phyloP scores from a whole-genome alignment of 2,113 vertebrate species.

The Bostrychus sinensis region DNA sequence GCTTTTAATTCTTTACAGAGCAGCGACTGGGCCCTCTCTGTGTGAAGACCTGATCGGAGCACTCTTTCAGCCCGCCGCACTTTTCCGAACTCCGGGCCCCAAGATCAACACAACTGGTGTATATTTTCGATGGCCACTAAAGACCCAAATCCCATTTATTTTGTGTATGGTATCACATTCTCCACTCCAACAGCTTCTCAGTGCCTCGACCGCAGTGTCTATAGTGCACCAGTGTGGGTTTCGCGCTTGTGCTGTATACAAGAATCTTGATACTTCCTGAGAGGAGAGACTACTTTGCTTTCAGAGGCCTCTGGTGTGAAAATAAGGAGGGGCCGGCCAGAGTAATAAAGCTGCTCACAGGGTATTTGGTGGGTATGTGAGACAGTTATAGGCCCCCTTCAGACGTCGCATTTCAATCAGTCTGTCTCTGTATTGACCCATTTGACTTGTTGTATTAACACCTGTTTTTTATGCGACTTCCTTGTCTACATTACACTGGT shows the following conservation, averaged over 20 bases:
- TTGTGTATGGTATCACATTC: constrained; percentile 62
- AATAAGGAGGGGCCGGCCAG: constrained; percentile 31
- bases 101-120: constrained; percentile 70
- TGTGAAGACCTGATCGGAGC: too few species aligned
- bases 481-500: too few species aligned
- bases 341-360: constrained; percentile 21
- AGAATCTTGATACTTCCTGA: constrained; percentile 58
- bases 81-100: constrained; percentile 41
- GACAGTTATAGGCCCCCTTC: constrained; percentile 16
- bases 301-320: constrained; percentile 22
- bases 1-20: constrained; percentile 76
- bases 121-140: constrained; percentile 72
- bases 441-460: too few species aligned
- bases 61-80: constrained; percentile 43
- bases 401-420: too few species aligned
- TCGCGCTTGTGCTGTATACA: constrained; percentile 34
- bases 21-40: too few species aligned
- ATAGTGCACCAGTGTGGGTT: constrained; percentile 26
- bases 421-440: too few species aligned
- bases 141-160: constrained; percentile 69
- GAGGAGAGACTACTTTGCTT: constrained; percentile 29
- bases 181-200: constrained; percentile 56
- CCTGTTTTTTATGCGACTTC: too few species aligned
- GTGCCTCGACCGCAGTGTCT: constrained; percentile 50
- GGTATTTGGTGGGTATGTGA: constrained; percentile 26